Evolutionary conservation across 2,888 invertebrate genomes (phyloP), one percentile per base, ranked within the genome.

Genomic region (Lasioglossum calceatum): DNA sequence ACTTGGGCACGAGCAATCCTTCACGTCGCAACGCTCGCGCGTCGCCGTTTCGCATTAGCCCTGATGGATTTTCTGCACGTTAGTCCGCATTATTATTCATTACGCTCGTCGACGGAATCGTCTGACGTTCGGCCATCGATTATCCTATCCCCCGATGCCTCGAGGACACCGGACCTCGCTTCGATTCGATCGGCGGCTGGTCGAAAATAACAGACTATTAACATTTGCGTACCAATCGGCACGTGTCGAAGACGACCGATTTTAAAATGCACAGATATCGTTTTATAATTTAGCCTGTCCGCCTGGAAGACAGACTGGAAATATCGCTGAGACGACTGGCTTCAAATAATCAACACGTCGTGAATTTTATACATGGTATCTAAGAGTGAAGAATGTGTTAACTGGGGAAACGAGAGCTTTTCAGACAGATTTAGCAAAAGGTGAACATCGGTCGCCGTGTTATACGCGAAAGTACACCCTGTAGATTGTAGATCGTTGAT

Each of bases 11-110:
- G 12, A 74, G 64, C 81, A 70, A 81, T 86, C 67, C 75, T 64
- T 75, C 81, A 54, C 81, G 70, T 64, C 39, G 39, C 19, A 8
- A 14, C 54, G 19, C 70, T 74, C 54, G 50, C 19, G 71, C 75
- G 27, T 77, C 72, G 73, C 36, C 75, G 42, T 61, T 64, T 72
- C 32, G 54, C 71, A 86, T 85, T 64, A 81, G n/a, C 79, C 10
- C 64, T 44, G 78, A 86, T 81, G 67, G 74, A 85, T 81, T 81
- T 86, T 76, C 77, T 74, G 42, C 78, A 44, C 39, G 61, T 73
- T 67, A 50, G 32, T 54, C 42, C 23, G 42, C 72, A 54, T 84
- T 84, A 77, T 84, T 77, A 70, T 77, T 84, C 73, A 67, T 77
- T 84, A 39, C n/a, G 73, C 39, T 32, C 5, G 36, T 42, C 67